Evolutionary conservation across 2,113 vertebrate genomes (phyloP).

Genomic region (Mustela lutreola): DNA sequence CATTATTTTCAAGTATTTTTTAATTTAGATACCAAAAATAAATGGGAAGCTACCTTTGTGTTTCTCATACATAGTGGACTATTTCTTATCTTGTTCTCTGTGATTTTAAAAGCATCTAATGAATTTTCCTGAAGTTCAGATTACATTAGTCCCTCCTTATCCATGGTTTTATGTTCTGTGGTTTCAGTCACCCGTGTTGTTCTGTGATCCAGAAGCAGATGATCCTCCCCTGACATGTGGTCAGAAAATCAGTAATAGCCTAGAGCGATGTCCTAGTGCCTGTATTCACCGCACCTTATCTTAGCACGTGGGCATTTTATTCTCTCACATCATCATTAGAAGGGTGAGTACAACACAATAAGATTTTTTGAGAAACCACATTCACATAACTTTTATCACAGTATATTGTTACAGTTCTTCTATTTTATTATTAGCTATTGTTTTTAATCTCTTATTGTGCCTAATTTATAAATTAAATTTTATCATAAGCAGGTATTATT

Average conservation of each 20-base stretch:
- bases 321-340: not conserved
- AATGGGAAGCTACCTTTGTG: not conserved
- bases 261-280: not conserved
- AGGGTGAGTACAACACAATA: not conserved
- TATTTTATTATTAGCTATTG: not conserved
- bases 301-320: not conserved
- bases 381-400: not conserved
- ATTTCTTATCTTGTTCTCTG: not conserved
- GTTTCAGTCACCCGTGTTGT: not conserved
- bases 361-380: not conserved
- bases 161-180: not conserved
- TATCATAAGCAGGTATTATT: not conserved
- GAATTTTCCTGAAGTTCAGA: not conserved
- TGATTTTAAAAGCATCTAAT: not conserved
- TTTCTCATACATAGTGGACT: not conserved
- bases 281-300: not conserved
- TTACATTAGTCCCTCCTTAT: not conserved
- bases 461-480: not conserved
- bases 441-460: not conserved
- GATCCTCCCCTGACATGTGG: not conserved
- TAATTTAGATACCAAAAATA: not conserved
- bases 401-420: not conserved
- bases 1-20: not conserved
- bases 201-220: not conserved
- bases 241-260: not conserved